Percentiles rank a stretch among this genome's conserved stretches.
These are phyloP conservation scores for Brotula barbata DNA, from an alignment of 2,797 vertebrate genomes.

Conservation along the genomic window DNA sequence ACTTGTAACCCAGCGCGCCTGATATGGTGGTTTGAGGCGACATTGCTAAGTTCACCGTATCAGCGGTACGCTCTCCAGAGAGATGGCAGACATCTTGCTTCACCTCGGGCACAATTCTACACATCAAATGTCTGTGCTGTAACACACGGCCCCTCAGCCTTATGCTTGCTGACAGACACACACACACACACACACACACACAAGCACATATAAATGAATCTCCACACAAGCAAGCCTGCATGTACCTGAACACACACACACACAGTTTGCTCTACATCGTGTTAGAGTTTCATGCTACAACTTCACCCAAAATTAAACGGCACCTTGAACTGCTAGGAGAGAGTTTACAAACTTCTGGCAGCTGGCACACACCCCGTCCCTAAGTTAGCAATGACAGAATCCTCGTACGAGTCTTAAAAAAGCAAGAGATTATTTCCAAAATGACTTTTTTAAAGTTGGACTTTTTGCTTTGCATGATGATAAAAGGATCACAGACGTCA, in stretches of 20 bases:
- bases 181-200: slow-evolving; percentile 16
- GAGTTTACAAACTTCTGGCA: slow-evolving; percentile 73
- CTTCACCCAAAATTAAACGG: slow-evolving; percentile 68
- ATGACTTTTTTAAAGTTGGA: slow-evolving; percentile 32
- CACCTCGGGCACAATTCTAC: slow-evolving; percentile 75
- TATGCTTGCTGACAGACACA: slow-evolving; percentile 63
- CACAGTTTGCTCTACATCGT: slow-evolving; percentile 65
- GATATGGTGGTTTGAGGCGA: slow-evolving; percentile 75
- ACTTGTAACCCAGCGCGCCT: slow-evolving; percentile 61
- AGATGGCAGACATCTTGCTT: slow-evolving; percentile 81
- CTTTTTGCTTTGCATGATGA: slow-evolving; percentile 20
- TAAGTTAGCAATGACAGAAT: slow-evolving; percentile 18
- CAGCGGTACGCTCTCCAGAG: slow-evolving; percentile 74
- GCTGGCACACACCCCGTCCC: slow-evolving; percentile 37
- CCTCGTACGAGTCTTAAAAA: slow-evolving; percentile 38
- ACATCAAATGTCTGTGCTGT: slow-evolving; percentile 79
- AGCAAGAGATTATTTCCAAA: slow-evolving; percentile 30
- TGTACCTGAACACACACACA: slow-evolving; percentile 31
- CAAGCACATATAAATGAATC: slow-evolving; percentile 28
- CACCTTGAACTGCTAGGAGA: slow-evolving; percentile 63
- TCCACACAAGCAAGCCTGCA: slow-evolving; percentile 32
- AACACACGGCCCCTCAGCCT: slow-evolving; percentile 70
- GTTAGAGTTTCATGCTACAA: slow-evolving; percentile 69
- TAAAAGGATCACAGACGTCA: slow-evolving; percentile 12
- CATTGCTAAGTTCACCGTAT: slow-evolving; percentile 71